These are phyloP conservation scores for Mus pahari DNA, from an alignment of 2,113 vertebrate species.

Conservation along the genomic window DNA sequence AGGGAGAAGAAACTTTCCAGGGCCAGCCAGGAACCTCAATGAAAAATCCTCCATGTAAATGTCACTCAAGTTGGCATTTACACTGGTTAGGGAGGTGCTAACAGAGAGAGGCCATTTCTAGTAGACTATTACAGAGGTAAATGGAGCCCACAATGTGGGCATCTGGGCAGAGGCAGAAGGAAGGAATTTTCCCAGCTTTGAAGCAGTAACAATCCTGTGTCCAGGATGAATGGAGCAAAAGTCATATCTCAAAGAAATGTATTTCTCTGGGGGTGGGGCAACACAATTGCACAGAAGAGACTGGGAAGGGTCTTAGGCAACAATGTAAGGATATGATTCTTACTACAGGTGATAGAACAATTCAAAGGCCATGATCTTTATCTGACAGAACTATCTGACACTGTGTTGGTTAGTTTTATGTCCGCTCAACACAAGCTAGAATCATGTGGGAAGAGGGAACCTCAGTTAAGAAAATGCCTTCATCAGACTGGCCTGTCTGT, in stretches of 20 bases:
- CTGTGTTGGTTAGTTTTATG: background rate
- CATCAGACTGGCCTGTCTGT: background rate
- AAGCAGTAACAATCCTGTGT: background rate
- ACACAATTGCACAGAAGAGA: background rate
- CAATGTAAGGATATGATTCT: background rate
- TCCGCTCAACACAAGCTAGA: background rate
- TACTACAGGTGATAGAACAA: background rate
- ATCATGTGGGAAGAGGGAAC: background rate
- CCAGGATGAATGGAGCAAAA: background rate
- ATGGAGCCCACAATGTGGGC: too few species aligned
- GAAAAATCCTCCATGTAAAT: too few species aligned
- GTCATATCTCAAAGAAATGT: too few species aligned
- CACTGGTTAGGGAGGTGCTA: background rate
- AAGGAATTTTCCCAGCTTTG: background rate
- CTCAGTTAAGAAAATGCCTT: background rate
- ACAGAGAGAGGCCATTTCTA: background rate
- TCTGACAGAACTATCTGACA: background rate
- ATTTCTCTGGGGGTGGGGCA: too few species aligned
- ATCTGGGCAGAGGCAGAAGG: background rate
- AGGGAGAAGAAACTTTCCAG: background rate
- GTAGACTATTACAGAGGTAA: background rate
- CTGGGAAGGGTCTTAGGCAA: background rate
- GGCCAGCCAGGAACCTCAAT: background rate
- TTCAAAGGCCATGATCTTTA: background rate
- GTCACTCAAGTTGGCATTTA: background rate